These are phyloP conservation scores for Notarius lentiginosus DNA, from an alignment of 2,113 vertebrate genomes.

Conservation along the genomic window DNA sequence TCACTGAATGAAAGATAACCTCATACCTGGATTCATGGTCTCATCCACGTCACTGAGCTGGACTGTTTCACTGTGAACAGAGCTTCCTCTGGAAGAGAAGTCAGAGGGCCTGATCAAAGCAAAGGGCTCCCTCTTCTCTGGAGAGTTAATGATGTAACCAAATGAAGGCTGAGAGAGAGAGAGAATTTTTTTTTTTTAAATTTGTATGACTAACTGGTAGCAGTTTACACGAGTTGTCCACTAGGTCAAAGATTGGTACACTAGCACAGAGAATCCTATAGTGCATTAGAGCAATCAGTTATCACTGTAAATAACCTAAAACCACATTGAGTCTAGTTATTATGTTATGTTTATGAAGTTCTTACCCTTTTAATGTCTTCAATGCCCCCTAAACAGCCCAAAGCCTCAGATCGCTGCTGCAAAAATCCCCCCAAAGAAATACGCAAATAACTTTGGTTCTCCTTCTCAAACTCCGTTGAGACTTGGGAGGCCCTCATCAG, in stretches of 20 bases:
- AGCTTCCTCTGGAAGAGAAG: constrained; percentile 58
- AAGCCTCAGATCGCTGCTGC: constrained; percentile 89
- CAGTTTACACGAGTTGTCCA: not conserved
- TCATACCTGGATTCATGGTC: constrained; percentile 75
- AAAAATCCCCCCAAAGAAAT: constrained; percentile 94
- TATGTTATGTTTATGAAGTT: constrained; percentile 30
- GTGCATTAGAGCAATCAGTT: not conserved
- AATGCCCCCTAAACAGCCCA: constrained; percentile 82
- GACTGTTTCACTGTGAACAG: constrained; percentile 60
- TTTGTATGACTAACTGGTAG: no score
- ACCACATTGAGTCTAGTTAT: not conserved
- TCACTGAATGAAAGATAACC: not conserved
- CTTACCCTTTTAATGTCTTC: constrained; percentile 85
- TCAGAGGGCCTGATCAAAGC: constrained; percentile 79
- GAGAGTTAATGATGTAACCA: constrained; percentile 92
- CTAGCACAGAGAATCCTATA: not conserved
- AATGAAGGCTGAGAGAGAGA: constrained; percentile 87
- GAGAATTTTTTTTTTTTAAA: no score
- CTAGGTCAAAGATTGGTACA: not conserved
- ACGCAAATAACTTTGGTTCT: constrained; percentile 82
- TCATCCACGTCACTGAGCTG: constrained; percentile 66
- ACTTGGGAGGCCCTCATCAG: constrained; percentile 76
- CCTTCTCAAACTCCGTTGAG: constrained; percentile 71
- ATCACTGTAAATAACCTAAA: not conserved
- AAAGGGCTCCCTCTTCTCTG: constrained; percentile 87